phyloP scores from a whole-genome alignment of 2,113 vertebrate species.

The Rhineura floridana region DNA sequence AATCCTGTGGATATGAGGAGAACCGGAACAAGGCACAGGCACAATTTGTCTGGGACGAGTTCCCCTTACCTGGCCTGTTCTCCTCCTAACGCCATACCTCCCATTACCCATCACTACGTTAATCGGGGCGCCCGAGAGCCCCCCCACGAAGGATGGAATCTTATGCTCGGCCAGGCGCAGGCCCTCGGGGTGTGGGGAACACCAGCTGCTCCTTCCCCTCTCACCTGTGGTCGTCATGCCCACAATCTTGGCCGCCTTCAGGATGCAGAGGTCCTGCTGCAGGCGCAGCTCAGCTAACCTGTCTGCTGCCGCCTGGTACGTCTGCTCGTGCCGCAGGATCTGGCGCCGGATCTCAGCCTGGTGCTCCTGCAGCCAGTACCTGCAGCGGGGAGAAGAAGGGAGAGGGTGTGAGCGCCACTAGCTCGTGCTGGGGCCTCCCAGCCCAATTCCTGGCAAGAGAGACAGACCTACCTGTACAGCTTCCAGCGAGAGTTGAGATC shows the following conservation, averaged over 20 bases:
- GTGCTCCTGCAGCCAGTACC: constrained; percentile 85
- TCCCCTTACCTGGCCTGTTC: too few species aligned
- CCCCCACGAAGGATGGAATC: too few species aligned
- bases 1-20: too few species aligned
- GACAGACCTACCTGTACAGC: constrained; percentile 88
- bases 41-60: too few species aligned
- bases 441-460: not conserved
- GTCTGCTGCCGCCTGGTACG: constrained; percentile 83
- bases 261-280: constrained; percentile 81
- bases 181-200: not conserved
- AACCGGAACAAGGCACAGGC: too few species aligned
- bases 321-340: constrained; percentile 70
- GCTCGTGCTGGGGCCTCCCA: not conserved
- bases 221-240: constrained; percentile 95
- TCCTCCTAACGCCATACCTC: too few species aligned
- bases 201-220: constrained; percentile 7
- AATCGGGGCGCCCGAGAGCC: too few species aligned
- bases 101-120: too few species aligned
- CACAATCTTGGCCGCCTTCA: constrained; percentile 82
- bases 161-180: too few species aligned
- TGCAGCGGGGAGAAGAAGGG: constrained; percentile 47
- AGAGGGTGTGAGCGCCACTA: not conserved
- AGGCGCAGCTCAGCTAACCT: constrained; percentile 83
- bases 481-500: constrained; percentile 82
- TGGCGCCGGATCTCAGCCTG: constrained; percentile 73